Evolutionary conservation across 2,113 vertebrate species (phyloP), one percentile per base, ranked within the genome.

Genomic region (Campylorhamphus procurvoides): DNA sequence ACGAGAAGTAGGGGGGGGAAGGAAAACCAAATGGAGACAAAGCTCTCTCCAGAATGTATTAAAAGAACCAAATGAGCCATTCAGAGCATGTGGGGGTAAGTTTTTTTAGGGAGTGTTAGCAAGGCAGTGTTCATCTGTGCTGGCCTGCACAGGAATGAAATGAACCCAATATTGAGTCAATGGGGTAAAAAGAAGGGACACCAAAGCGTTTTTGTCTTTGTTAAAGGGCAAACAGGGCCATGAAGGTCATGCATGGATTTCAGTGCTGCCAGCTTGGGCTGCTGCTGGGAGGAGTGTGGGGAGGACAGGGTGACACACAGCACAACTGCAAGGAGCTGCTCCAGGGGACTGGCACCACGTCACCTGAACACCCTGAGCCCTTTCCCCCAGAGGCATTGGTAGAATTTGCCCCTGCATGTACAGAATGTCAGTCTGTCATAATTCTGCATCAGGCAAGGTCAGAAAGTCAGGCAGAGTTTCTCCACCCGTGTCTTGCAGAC

Each of bases 1-100:
- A 53, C 6, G 4, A 85, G 83, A 22, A 39, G 71, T 23, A 37
- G 42, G 15, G 60, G 60, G 40, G 64, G 78, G 72, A 33, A 90
- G 79, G 76, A 60, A 87, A 96, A 93, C 31, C 35, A 46, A 97
- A 46, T 0, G 7, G 64, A 88, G 81, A 94, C 95, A 97, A 96
- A 96, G 94, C 75, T 60, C 35, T 31, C 60, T 58, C 76, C 2
- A 16, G 95, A 66, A 95, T 75, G 74, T 18, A 87, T 44, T 82
- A 80, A 90, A 76, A 87, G 53, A 53, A 75, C 16, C 77, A 59
- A 93, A 62, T 33, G 74, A 93, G 56, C 56, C 59, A 35, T 58
- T 92, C 79, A 91, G 86, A 93, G 90, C 89, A 68, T 56, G 84
- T 8, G 68, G 63, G 86, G 77, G 93, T n/a, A 44, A 82, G 76